A percentile compares a stretch with the other conserved stretches of the same genome.
Evolutionary conservation across 2,888 invertebrate species (phyloP).

Genomic region (Marasmarcha lunaedactyla): DNA sequence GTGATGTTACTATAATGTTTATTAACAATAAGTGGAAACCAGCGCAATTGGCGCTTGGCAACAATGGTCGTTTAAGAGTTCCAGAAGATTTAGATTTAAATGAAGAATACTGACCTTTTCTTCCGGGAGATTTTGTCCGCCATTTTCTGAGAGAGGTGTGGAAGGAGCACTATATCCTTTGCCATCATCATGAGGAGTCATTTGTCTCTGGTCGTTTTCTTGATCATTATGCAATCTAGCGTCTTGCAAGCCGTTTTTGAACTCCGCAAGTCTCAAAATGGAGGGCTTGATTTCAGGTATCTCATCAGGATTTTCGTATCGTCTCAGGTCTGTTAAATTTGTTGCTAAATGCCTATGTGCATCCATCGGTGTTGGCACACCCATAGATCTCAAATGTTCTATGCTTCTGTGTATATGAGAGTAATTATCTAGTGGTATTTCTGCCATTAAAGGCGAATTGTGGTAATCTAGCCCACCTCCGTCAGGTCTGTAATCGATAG

Average conservation of each 20-base stretch:
- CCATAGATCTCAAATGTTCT: constrained; percentile 73
- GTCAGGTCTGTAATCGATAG: constrained; percentile 65
- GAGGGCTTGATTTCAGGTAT: constrained; percentile 64
- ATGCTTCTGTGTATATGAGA: constrained; percentile 76
- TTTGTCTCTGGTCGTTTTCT: constrained; percentile 54
- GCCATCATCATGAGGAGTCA: constrained; percentile 60
- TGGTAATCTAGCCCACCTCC: constrained; percentile 76
- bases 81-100: too few relatives aligned
- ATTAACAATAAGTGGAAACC: too few relatives aligned
- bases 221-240: constrained; percentile 51
- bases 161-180: constrained; percentile 67
- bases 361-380: constrained; percentile 61
- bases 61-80: too few relatives aligned
- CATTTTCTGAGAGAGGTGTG: constrained; percentile 61
- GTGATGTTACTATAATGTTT: too few relatives aligned
- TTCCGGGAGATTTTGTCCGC: constrained; percentile 55
- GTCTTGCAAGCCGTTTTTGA: constrained; percentile 57
- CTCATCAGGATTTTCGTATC: constrained; percentile 63
- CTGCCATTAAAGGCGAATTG: constrained; percentile 76
- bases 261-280: constrained; percentile 61
- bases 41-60: too few relatives aligned
- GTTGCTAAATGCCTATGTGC: constrained; percentile 58
- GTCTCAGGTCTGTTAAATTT: constrained; percentile 56
- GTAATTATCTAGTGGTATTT: constrained; percentile 75
- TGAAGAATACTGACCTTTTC: constrained; percentile 55